phyloP scores from a whole-genome alignment of 92 coral and sea anemone species.

The Micromussa lordhowensis region DNA sequence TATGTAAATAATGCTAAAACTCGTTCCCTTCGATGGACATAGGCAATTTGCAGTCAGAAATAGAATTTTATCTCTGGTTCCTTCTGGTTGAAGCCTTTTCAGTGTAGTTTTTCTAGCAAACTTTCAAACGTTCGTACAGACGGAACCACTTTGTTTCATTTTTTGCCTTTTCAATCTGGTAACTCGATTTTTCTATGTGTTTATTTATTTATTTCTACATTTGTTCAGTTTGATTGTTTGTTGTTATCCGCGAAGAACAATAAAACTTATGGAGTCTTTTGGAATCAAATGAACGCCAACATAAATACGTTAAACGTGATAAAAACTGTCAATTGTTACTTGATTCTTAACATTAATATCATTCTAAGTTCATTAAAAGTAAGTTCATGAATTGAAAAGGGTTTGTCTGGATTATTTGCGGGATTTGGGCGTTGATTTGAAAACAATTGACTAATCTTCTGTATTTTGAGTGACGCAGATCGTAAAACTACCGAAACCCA shows the following conservation, averaged over 20 bases:
- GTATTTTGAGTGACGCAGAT: constrained; percentile 20
- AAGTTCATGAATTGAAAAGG: background rate
- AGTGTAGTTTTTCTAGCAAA: background rate
- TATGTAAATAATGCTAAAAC: background rate
- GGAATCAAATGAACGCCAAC: background rate
- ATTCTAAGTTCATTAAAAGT: background rate
- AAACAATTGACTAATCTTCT: constrained; percentile 2
- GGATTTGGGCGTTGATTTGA: constrained; percentile 1
- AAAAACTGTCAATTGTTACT: constrained; percentile 9
- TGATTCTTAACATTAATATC: background rate
- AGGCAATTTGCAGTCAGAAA: background rate
- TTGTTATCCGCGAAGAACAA: background rate
- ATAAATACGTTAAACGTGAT: background rate
- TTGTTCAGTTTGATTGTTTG: background rate
- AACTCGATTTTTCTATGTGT: background rate
- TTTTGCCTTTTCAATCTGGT: background rate
- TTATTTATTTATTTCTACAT: background rate
- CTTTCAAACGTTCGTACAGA: too few relatives aligned
- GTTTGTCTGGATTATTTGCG: constrained; percentile 2
- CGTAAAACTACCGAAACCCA: constrained; percentile 9
- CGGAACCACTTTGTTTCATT: background rate
- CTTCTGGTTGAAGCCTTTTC: background rate
- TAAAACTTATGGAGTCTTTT: background rate
- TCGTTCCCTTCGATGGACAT: background rate
- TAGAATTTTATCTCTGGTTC: background rate